Conservation (phyloP, 2,888 invertebrate species). For the Acronicta alni region DNA sequence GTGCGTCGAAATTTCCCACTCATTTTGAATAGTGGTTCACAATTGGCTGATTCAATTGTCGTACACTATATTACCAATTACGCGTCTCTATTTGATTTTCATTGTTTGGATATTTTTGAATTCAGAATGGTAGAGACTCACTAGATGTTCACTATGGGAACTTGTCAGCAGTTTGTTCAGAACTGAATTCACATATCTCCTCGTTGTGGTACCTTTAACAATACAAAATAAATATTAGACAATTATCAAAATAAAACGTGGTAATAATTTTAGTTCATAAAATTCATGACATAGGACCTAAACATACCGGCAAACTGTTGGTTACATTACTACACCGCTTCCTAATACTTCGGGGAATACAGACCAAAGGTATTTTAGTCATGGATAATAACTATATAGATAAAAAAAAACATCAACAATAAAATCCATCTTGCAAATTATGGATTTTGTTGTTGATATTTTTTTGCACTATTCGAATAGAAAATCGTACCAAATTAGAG, state of each 20-base stretch:
- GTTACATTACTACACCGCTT: no score
- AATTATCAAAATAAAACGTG: background rate
- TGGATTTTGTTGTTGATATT: no score
- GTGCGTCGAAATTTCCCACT: slow-evolving; percentile 54
- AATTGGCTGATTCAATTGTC: slow-evolving; percentile 54
- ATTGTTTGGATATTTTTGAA: slow-evolving; percentile 52
- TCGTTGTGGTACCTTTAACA: slow-evolving; percentile 40
- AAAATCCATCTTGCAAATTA: no score
- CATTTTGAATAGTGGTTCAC: slow-evolving; percentile 57
- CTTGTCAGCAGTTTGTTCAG: slow-evolving; percentile 6
- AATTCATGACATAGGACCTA: no score
- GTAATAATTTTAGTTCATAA: no score
- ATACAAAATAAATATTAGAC: slow-evolving; percentile 13
- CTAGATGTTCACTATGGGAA: slow-evolving; percentile 19
- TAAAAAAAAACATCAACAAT: no score
- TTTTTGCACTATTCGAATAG: no score
- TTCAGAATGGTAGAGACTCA: slow-evolving; percentile 20
- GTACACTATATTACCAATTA: slow-evolving; percentile 55
- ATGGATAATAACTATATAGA: no score
- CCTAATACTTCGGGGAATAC: no score
- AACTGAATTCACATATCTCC: slow-evolving; percentile 14
- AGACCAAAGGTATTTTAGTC: no score
- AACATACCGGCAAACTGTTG: no score
- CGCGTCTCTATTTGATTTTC: slow-evolving; percentile 48
- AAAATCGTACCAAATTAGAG: no score